A percentile compares a stretch with the other conserved stretches of the same genome.
Evolutionary conservation across 2,888 invertebrate genomes (phyloP).

Genomic region (Lasioglossum leucozonium): DNA sequence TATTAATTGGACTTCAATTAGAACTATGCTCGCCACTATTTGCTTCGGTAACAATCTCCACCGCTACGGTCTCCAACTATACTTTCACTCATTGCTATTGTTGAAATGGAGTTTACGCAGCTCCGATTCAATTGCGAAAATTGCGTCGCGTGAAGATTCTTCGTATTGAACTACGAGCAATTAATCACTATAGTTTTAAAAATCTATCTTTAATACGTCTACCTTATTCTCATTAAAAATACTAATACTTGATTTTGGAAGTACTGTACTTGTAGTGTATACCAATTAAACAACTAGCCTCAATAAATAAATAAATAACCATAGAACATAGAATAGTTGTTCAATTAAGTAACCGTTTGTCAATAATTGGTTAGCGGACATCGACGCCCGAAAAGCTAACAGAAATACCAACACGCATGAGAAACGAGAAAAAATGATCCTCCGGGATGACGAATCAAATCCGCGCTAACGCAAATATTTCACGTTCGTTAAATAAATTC

Average conservation of each 20-base stretch:
- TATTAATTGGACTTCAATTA: background rate
- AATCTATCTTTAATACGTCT: background rate
- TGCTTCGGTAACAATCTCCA: background rate
- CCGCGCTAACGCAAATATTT: background rate
- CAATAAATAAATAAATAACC: background rate
- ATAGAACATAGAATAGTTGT: background rate
- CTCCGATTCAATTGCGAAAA: background rate
- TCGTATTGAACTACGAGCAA: background rate
- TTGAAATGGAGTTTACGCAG: background rate
- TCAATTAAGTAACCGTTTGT: background rate
- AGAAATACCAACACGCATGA: background rate
- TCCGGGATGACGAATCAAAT: background rate
- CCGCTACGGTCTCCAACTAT: background rate
- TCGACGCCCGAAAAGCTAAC: background rate
- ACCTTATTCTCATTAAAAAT: too few species aligned
- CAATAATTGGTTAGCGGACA: background rate
- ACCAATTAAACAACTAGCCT: too few species aligned
- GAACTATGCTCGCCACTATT: background rate
- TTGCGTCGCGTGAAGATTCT: background rate
- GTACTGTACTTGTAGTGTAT: background rate
- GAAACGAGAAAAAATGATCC: background rate
- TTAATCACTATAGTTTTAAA: background rate
- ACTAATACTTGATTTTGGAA: too few species aligned
- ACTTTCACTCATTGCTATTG: slow-evolving; percentile 3
- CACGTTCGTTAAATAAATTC: background rate